Conservation (phyloP, 2,888 invertebrate species). For the Diarsia dahlii region DNA sequence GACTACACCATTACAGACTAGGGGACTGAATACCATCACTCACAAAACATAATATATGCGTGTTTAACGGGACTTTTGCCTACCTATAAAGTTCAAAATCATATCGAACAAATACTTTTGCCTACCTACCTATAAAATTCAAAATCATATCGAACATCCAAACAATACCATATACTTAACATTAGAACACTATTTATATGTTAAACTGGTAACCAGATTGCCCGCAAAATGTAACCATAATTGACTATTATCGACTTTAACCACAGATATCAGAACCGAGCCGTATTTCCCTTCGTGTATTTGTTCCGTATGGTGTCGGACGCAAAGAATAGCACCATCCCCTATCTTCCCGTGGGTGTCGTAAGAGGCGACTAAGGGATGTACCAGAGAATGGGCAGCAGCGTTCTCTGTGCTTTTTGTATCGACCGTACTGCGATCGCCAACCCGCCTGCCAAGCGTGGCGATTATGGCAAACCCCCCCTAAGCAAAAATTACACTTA, state of each 20-base stretch:
- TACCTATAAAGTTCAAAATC: not conserved
- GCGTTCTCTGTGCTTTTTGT: too few species aligned
- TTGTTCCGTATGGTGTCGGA: too few species aligned
- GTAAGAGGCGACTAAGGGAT: too few species aligned
- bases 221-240: conserved; percentile 36
- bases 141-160: conserved; percentile 9
- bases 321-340: too few species aligned
- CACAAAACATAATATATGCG: not conserved
- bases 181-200: conserved; percentile 20
- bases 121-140: not conserved
- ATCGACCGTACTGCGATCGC: too few species aligned
- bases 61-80: not conserved
- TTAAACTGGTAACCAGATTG: conserved; percentile 16
- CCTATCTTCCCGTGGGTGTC: too few species aligned
- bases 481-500: too few species aligned
- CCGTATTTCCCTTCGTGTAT: conserved; percentile 19
- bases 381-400: too few species aligned
- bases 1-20: not conserved
- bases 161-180: conserved; percentile 11
- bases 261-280: conserved; percentile 23
- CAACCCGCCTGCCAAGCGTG: too few species aligned
- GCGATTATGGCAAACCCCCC: too few species aligned
- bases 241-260: conserved; percentile 15
- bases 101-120: not conserved
- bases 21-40: not conserved